Base-by-base conservation (phyloP, 2,113 vertebrate species). In the Candoia aspera region DNA sequence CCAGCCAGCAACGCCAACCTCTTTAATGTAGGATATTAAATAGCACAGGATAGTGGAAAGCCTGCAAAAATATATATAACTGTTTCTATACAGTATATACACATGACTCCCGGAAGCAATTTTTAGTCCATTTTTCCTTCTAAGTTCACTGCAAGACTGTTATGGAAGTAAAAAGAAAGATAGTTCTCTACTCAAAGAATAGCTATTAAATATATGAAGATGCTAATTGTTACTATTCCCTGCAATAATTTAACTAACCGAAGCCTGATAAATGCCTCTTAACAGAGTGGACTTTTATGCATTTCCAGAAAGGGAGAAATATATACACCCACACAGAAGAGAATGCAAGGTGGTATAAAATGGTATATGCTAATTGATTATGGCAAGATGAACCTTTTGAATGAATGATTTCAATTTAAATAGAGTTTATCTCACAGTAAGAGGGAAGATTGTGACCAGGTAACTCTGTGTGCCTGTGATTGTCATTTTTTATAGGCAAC, bases 21-120 rank as follows among this genome's bases (percentile, higher is more conserved):
- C 97, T 97, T 97, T 94, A 96, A 97, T 95, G 95, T 92, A 95
- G 96, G 29, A 94, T 96, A 96, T 95, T 97, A 97, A 97, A 97
- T 97, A 97, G 96, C 95, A 95, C 96, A 95, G 93, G 90, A 2
- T 23, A 3, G 23, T 46, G 90, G 95, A 93, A 94, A 92, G 93
- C 91, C 17, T 2, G 91, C 29, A 59, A 49, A 49, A 3, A 49
- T 49, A 49, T 49, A 49, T 49, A 49, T 3, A 49, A 49, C 49
- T 49, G 6, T 49, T 49, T 49, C 49, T n/a, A n/a, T n/a, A n/a
- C n/a, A 6, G 6, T 49, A 49, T 49, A 49, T 49, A 49, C 49
- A 49, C 49, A 49, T 49, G 49, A 49, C 49, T 49, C 49, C 49
- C 4, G 93, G 92, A 94, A 93, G 58, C 95, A 95, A 94, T 94